Evolutionary conservation across 2,888 invertebrate genomes (phyloP).

Genomic region (Embidobia sp.): DNA sequence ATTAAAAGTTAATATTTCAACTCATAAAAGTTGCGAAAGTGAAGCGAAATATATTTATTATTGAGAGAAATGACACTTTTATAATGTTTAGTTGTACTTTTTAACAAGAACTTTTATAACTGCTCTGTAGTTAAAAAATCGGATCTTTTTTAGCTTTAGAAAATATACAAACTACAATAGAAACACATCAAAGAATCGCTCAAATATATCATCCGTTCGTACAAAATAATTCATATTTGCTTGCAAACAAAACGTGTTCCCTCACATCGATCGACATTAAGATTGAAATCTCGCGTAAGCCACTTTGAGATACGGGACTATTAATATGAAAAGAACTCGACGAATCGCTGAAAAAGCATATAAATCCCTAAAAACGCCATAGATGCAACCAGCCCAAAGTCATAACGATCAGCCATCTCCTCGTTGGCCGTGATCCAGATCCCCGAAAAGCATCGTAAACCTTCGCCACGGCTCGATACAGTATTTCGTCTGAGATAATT

Average conservation of each 20-base stretch:
- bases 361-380: slow-evolving; percentile 64
- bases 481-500: slow-evolving; percentile 53
- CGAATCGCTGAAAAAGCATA: slow-evolving; percentile 56
- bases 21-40: no score
- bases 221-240: slow-evolving; percentile 48
- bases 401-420: slow-evolving; percentile 51
- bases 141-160: no score
- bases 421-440: slow-evolving; percentile 60
- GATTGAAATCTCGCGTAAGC: slow-evolving; percentile 51
- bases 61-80: no score
- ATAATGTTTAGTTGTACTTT: no score
- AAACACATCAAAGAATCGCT: no score
- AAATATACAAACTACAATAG: no score
- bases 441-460: slow-evolving; percentile 43
- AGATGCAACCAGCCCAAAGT: slow-evolving; percentile 53
- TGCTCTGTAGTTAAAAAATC: no score
- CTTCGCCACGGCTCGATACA: slow-evolving; percentile 40
- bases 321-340: slow-evolving; percentile 54
- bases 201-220: slow-evolving; percentile 9
- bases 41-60: no score
- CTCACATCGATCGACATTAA: slow-evolving; percentile 49
- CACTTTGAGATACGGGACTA: slow-evolving; percentile 50
- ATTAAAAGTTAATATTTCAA: no score
- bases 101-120: no score
- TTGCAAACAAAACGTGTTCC: slow-evolving; percentile 30